phyloP scores from a whole-genome alignment of 2,888 invertebrate genomes.

The Caenorhabditis afra region DNA sequence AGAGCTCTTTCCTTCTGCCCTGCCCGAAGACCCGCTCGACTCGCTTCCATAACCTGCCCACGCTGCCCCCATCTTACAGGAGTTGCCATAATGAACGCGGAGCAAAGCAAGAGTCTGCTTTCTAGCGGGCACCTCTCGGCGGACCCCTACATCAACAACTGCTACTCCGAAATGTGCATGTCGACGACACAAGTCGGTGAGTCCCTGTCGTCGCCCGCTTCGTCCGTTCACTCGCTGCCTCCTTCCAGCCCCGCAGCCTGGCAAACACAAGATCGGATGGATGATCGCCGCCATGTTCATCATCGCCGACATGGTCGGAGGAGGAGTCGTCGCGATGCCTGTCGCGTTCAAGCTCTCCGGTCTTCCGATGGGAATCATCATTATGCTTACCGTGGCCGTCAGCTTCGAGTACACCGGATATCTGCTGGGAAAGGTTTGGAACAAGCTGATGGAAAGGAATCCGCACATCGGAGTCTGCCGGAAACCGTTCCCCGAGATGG shows the following conservation, averaged over 20 bases:
- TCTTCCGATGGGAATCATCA: conserved; percentile 67
- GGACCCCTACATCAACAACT: conserved; percentile 66
- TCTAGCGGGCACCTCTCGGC: conserved; percentile 65
- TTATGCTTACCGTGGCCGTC: conserved; percentile 71
- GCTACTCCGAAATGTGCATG: conserved; percentile 71
- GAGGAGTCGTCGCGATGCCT: conserved; percentile 80
- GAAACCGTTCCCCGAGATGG: conserved; percentile 80
- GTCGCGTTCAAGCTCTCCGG: conserved; percentile 77
- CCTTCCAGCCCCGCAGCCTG: conserved; percentile 61
- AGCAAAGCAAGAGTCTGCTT: conserved; percentile 61
- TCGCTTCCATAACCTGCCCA: conserved; percentile 17
- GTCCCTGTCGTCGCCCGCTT: conserved; percentile 7
- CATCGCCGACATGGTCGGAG: conserved; percentile 80
- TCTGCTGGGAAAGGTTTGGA: conserved; percentile 78
- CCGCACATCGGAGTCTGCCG: conserved; percentile 74
- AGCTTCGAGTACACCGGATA: conserved; percentile 79
- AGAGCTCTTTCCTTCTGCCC: conserved; percentile 9
- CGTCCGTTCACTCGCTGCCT: background rate
- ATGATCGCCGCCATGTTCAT: conserved; percentile 73
- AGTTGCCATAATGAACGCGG: conserved; percentile 57
- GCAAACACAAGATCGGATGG: conserved; percentile 72
- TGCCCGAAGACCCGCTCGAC: background rate
- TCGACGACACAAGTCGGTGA: conserved; percentile 62
- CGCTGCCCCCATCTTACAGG: conserved; percentile 40
- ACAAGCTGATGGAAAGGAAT: conserved; percentile 72